Base-by-base conservation (phyloP, 1,140 invertebrate species). In the Eumeta japonica region DNA sequence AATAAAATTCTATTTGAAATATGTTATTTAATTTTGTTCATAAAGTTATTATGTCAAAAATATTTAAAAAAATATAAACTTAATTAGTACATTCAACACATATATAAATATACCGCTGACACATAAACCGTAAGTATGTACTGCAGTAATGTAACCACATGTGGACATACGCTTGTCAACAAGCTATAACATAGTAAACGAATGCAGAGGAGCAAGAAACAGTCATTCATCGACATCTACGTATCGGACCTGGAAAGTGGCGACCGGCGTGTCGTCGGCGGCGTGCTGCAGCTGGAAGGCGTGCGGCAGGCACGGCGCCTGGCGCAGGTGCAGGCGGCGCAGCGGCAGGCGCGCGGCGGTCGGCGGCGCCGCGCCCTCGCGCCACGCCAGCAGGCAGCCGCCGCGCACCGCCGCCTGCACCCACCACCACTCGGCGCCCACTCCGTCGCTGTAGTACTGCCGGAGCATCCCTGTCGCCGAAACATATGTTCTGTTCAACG, bases 231-330 rank as follows among this genome's bases (percentile, higher is more conserved):
- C 34, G 39, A 30, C 37, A 30, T n/a, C 35, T 18, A 27, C 27
- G 13, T 17, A n/a, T 16, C 37, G 36, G 41, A 67, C 67, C 67
- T 72, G 67, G 55, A 72, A 72, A 29, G 67, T 72, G 50, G 67
- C 67, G 52, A 72, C 64, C 36, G 63, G 52, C 15, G 54, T 38
- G 52, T 73, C 64, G 37, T 73, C 68, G 35, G 58, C 55, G 43
- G 68, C 45, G 41, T 64, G 37, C 15, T 65, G 70, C 36, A 73
- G 50, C 50, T 73, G 65, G 51, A 73, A 73, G 32, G 68, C 68
- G 45, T 73, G 63, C 16, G 63, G 63, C 38, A 73, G 48, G n/a
- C 36, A 40, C 2, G 46, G 30, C 0, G 62, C 57, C 9, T 62
- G 48, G 1, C 68, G 56, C 16, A 73, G 48, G 41, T 73, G 68